Evolutionary conservation across 2,797 vertebrate genomes (phyloP).

Genomic region (Cryptoprocta ferox): DNA sequence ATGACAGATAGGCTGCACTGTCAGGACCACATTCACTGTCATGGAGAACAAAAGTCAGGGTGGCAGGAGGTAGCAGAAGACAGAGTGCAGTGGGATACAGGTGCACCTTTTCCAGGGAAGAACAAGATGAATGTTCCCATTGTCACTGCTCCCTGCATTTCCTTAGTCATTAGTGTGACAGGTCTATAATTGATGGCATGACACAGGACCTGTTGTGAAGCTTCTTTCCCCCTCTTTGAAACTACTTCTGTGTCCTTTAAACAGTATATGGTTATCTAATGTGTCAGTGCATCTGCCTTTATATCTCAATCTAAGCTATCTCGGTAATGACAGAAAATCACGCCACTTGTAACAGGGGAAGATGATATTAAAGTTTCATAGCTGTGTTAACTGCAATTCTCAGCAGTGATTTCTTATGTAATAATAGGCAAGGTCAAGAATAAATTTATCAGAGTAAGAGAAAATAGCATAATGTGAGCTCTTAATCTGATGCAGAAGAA

Average conservation of each 20-base stretch:
- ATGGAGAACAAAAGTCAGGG: conserved; percentile 77
- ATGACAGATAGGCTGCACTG: conserved; percentile 86
- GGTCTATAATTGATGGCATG: conserved; percentile 86
- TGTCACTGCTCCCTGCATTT: conserved; percentile 84
- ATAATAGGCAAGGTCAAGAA: conserved; percentile 80
- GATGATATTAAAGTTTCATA: conserved; percentile 79
- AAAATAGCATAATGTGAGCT: conserved; percentile 80
- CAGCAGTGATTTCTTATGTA: conserved; percentile 71
- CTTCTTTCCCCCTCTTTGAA: conserved; percentile 82
- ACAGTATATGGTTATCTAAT: conserved; percentile 69
- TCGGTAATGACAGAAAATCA: conserved; percentile 81
- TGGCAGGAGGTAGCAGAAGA: conserved; percentile 81
- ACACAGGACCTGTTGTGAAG: conserved; percentile 84
- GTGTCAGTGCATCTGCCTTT: conserved; percentile 73
- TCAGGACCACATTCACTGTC: conserved; percentile 81
- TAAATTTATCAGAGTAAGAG: conserved; percentile 80
- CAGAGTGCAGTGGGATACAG: conserved; percentile 84
- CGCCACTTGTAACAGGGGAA: conserved; percentile 72
- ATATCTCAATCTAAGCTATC: conserved; percentile 68
- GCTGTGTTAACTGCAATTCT: conserved; percentile 73
- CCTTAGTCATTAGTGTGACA: conserved; percentile 88
- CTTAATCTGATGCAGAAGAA: conserved; percentile 73
- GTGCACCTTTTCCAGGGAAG: conserved; percentile 82
- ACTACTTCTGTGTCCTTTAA: conserved; percentile 82
- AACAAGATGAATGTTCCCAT: conserved; percentile 88